Evolutionary conservation across 1,140 invertebrate species (phyloP).

Genomic region (Drosophila tani): DNA sequence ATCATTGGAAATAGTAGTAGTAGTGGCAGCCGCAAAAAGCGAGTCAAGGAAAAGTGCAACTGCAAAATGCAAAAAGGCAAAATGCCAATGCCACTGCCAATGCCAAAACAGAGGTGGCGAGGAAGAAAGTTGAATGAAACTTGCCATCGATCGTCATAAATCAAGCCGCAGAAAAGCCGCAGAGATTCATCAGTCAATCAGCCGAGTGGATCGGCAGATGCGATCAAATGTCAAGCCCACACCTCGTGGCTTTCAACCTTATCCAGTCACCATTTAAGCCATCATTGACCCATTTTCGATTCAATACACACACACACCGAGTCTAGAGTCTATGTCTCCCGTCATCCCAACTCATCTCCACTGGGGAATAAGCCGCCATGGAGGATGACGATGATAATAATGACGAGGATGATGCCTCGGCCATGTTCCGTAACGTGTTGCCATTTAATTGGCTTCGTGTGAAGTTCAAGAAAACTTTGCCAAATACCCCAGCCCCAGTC

Average conservation of each 20-base stretch:
- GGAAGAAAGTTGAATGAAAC: conserved; percentile 54
- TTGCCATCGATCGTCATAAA: conserved; percentile 50
- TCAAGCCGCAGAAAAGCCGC: conserved; percentile 48
- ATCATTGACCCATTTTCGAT: conserved; percentile 80
- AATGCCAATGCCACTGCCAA: conserved; percentile 5
- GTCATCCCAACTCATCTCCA: conserved; percentile 16
- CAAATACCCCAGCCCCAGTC: conserved; percentile 46
- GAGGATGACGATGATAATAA: conserved; percentile 33
- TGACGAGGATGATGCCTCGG: conserved; percentile 53
- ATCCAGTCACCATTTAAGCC: conserved; percentile 74
- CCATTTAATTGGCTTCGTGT: conserved; percentile 79
- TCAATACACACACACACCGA: conserved; percentile 17
- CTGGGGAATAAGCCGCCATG: conserved; percentile 51
- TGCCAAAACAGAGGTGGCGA: background rate
- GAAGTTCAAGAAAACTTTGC: conserved; percentile 57
- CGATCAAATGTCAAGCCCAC: conserved; percentile 76
- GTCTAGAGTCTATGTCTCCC: conserved; percentile 13
- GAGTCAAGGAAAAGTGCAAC: conserved; percentile 27
- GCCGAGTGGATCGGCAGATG: conserved; percentile 52
- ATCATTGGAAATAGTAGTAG: conserved; percentile 8
- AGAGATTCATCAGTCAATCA: conserved; percentile 68
- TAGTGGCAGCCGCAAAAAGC: conserved; percentile 15
- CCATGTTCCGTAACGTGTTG: conserved; percentile 70
- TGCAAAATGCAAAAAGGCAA: conserved; percentile 7
- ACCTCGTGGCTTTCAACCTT: conserved; percentile 51